Base-by-base conservation (phyloP, 2,797 vertebrate species). In the Coendou prehensilis region DNA sequence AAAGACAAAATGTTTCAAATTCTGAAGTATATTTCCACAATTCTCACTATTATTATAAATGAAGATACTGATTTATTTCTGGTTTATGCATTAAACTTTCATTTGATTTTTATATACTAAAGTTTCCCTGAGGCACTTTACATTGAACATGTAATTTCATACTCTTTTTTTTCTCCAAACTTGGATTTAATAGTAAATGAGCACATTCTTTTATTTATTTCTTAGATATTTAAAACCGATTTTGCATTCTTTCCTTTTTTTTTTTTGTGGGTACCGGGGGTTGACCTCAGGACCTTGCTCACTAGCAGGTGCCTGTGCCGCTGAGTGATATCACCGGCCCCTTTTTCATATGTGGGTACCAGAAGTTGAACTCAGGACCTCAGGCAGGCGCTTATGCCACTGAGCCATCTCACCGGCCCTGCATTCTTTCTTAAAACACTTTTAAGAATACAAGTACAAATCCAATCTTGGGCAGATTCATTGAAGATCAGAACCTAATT, bases 401-500 rank as follows among this genome's bases (percentile, higher is more conserved):
- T 41, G 37, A 41, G 37, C 37, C 37, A 41, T 41, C 37, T 41
- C 37, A 41, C 37, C 2, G 37, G 37, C 37, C 37, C 37, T 84
- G 11, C 33, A 22, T 52, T 88, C 56, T 22, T 57, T 57, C 56
- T 57, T 57, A 57, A 57, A 57, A 57, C 22, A 57, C 56, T 57
- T 57, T 57, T 75, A 71, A 79, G 10, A 95, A 41, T 81, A 37
- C 2, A 71, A 75, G 13, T 9, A 78, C 57, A 56, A 96, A 76
- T 78, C 78, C 17, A 91, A 30, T 59, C 22, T 91, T 86, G n/a
- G 88, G 30, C 9, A 85, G 20, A 64, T 91, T 85, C 64, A 85
- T 82, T 83, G 37, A 85, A 69, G 41, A 92, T 64, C 28, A 88
- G 71, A 93, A 81, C 17, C 28, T 56, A 78, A 78, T 93, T 92